phyloP scores from a whole-genome alignment of 2,888 invertebrate genomes.

The Andrena chrysosceles region DNA sequence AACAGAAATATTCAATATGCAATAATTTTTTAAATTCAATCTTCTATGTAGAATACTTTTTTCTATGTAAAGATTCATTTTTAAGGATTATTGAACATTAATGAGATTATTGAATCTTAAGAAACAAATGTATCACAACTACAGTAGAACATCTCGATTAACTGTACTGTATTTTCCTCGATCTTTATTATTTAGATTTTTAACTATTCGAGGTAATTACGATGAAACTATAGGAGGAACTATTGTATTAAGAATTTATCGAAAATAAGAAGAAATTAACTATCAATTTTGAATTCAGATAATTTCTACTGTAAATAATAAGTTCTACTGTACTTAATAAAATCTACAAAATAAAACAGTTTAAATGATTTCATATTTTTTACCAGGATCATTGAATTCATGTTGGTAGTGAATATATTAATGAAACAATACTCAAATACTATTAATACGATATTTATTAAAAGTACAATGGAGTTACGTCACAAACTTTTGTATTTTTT shows the following conservation, averaged over 20 bases:
- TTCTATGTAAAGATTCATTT: not conserved
- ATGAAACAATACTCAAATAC: conserved; percentile 1
- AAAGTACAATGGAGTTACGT: not conserved
- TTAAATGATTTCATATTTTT: conserved; percentile 5
- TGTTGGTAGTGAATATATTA: not conserved
- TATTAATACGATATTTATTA: not conserved
- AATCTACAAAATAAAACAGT: not conserved
- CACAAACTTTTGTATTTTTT: not conserved
- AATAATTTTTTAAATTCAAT: no score
- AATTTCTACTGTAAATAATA: not conserved
- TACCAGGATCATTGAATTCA: not conserved
- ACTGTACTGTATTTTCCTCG: not conserved
- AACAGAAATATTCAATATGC: no score
- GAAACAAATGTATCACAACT: conserved; percentile 1
- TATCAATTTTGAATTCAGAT: not conserved
- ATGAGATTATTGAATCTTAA: not conserved
- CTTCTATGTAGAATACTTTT: no score
- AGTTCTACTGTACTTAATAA: conserved; percentile 2
- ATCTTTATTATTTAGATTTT: conserved; percentile 1
- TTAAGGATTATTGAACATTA: not conserved
- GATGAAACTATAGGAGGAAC: not conserved
- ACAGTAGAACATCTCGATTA: conserved; percentile 3
- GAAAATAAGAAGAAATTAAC: not conserved
- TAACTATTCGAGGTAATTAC: not conserved
- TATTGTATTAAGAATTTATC: not conserved